phyloP scores from a whole-genome alignment of 2,113 vertebrate genomes.

The Speoplatyrhinus poulsoni region DNA sequence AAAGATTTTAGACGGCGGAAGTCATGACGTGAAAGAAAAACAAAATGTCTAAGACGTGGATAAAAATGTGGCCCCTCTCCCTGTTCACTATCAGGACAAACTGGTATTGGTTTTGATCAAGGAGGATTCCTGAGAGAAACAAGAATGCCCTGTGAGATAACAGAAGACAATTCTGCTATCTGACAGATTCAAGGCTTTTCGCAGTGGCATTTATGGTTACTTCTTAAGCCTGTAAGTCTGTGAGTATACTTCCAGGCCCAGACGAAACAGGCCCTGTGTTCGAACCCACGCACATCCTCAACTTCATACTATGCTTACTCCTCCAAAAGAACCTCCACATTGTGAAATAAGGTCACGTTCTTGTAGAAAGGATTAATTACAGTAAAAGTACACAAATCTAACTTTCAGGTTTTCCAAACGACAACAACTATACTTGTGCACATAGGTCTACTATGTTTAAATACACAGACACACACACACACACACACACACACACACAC shows the following conservation, averaged over 20 bases:
- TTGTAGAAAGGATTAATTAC: too few species aligned
- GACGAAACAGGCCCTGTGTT: slow-evolving; percentile 36
- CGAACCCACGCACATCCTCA: not conserved
- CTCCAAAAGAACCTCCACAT: not conserved
- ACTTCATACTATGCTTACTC: not conserved
- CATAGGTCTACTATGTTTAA: not conserved
- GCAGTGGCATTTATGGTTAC: slow-evolving; percentile 40
- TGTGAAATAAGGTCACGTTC: too few species aligned
- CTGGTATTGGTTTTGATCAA: slow-evolving; percentile 40
- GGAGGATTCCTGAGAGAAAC: slow-evolving; percentile 33
- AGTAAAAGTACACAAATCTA: too few species aligned
- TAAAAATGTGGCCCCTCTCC: slow-evolving; percentile 3
- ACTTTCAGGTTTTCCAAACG: too few species aligned
- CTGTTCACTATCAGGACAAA: slow-evolving; percentile 38
- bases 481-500: slow-evolving; percentile 44
- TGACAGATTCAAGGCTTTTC: slow-evolving; percentile 57
- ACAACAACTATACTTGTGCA: too few species aligned
- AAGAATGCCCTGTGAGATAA: slow-evolving; percentile 44
- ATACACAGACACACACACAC: slow-evolving; percentile 35
- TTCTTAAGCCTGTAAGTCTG: not conserved
- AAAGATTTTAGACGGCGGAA: not conserved
- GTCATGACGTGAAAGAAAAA: slow-evolving; percentile 22
- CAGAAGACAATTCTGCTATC: slow-evolving; percentile 36
- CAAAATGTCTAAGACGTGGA: not conserved
- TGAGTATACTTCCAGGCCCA: slow-evolving; percentile 41